Base-by-base conservation (phyloP, 2,113 vertebrate species). In the Amblyopsis rosae region DNA sequence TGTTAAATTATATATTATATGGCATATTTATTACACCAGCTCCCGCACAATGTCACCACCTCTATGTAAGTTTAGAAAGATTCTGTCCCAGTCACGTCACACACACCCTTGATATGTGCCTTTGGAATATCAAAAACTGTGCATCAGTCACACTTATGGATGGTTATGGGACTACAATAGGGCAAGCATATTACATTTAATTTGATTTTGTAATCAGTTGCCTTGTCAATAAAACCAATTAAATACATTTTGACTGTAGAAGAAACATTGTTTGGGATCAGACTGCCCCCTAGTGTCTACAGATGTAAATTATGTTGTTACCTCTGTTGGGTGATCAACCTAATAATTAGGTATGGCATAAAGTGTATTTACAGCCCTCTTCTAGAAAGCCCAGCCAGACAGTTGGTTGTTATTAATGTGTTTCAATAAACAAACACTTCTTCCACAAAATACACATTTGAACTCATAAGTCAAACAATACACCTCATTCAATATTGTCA, bases 241-340 rank as follows among this genome's bases (percentile, higher is more conserved):
- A 15, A 11, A 16, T 1, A 19, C 26, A 35, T 41, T 45, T 41
- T 41, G 67, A 53, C 1, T 1, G n/a, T 13, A 35, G 13, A 1
- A 19, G 12, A 47, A 1, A 12, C 41, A 32, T 59, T 67, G 3
- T 59, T 75, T 81, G 76, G 63, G 70, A 17, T 51, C 67, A 77
- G 51, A 74, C 69, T 85, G 87, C 81, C 85, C 67, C 80, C 87
- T 81, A 74, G 82, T 82, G 87, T 17, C 56, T 3, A 13, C 4
- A 51, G 1, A 6, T 9, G 8, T 59, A 72, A 26, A 62, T 13
- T 67, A 82, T 32, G 0, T 26, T 26, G 35, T 8, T 41, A 41
- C 5, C 35, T 41, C 35, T 1, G 35, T 8, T 41, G 35, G 4
- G 35, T 41, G 5, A 41, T 41, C 35, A 41, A 41, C 35, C 35